These are phyloP conservation scores for Antidorcas marsupialis DNA, from an alignment of 2,113 vertebrate genomes.

Conservation along the genomic window DNA sequence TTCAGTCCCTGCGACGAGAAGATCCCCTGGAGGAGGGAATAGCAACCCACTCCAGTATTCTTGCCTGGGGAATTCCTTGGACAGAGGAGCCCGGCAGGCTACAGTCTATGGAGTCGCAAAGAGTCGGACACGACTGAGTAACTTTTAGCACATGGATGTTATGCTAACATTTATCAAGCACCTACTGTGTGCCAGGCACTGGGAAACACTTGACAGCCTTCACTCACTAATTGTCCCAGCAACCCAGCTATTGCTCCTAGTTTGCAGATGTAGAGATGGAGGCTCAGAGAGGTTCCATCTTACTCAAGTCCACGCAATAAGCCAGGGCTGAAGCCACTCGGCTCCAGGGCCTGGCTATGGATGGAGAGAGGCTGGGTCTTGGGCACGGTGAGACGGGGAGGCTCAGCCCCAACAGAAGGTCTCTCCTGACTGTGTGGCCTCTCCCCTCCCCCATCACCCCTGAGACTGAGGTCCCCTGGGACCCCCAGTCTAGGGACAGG, in stretches of 20 bases:
- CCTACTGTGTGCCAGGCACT: not conserved
- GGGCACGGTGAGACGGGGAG: accelerated
- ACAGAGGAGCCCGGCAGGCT: not conserved
- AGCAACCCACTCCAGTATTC: not conserved
- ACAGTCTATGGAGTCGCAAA: not conserved
- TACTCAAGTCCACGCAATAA: not conserved
- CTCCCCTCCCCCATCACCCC: not conserved
- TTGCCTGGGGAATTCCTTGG: not conserved
- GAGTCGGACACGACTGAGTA: not conserved
- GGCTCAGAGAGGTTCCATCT: not conserved
- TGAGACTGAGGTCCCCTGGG: accelerated
- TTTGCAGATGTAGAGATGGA: not conserved
- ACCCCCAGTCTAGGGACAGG: not conserved
- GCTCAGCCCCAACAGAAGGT: not conserved
- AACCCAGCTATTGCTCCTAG: not conserved
- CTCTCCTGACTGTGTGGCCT: not conserved
- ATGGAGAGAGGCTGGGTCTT: not conserved
- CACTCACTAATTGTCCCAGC: not conserved
- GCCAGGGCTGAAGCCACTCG: too few relatives aligned
- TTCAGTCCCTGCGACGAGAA: not conserved
- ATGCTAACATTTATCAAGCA: accelerated
- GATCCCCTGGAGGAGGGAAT: not conserved
- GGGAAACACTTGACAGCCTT: not conserved
- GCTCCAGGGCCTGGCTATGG: not conserved
- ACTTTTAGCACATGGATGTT: not conserved